Evolutionary conservation across 2,888 invertebrate genomes (phyloP).

Genomic region (Caenorhabditis uteleia): DNA sequence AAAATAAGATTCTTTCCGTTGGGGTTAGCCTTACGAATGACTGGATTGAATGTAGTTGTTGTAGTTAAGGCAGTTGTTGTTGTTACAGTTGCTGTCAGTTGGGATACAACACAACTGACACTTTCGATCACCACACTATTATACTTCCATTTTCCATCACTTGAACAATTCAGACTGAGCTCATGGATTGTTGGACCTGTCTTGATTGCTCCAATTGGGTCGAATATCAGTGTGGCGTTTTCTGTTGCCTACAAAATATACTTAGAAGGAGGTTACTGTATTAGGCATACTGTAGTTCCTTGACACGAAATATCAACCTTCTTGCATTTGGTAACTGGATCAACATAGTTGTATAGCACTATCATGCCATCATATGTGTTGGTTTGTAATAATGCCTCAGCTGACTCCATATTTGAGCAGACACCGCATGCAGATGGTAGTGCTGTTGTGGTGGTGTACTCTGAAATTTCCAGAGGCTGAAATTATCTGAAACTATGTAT

Average conservation of each 20-base stretch:
- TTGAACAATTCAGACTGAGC: constrained; percentile 22
- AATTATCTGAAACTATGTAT: background rate
- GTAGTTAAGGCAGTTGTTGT: background rate
- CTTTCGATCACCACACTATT: constrained; percentile 14
- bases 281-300: constrained; percentile 18
- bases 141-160: constrained; percentile 34
- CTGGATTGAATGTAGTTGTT: constrained; percentile 19
- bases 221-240: constrained; percentile 22
- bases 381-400: constrained; percentile 11
- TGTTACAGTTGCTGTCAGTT: background rate
- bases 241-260: constrained; percentile 7
- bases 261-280: background rate
- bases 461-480: constrained; percentile 4
- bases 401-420: constrained; percentile 40
- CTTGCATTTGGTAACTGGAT: constrained; percentile 22
- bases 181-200: constrained; percentile 13
- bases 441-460: constrained; percentile 16
- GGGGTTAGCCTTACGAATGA: constrained; percentile 3
- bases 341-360: constrained; percentile 38
- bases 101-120: constrained; percentile 30
- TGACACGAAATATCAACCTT: constrained; percentile 38
- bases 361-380: constrained; percentile 41
- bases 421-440: constrained; percentile 23
- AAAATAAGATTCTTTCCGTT: background rate
- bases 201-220: constrained; percentile 15